Base-by-base conservation (phyloP, 2,888 invertebrate genomes). In the Pammene aurita region DNA sequence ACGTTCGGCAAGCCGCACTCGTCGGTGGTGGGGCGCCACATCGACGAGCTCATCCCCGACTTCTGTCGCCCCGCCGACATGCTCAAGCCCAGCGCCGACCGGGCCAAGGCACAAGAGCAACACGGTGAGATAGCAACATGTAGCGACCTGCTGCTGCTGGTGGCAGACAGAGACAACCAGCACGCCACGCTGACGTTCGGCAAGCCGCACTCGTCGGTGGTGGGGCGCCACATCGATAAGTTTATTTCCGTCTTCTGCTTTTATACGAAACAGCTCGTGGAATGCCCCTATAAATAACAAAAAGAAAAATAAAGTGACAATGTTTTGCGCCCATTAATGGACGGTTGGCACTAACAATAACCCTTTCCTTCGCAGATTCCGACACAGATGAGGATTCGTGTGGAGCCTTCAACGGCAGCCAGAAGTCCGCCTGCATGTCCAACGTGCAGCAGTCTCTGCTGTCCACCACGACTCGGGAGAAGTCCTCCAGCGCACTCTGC, bases 21-120 rank as follows among this genome's bases (percentile, higher is more conserved):
- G 0, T 94, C 95, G 69, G 93, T 95, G 10, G 83, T 94, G 38
- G 94, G 94, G 10, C 90, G 91, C 70, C 90, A 91, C 64, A 93
- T 94, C 18, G 92, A 92, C 41, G 89, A 92, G 63, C 87, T 95
- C 74, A 93, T 95, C 66, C 94, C 94, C 26, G 93, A 94, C 82
- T 95, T 95, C 84, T 94, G 94, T 72, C 90, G 94, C 26, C 93
- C 94, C 57, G 76, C 93, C 0, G 93, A 94, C 70, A 87, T 92
- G 65, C 82, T 93, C 5, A 93, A 92, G 65, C 54, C 34, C 2
- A 75, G 84, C 34, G 79, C 84, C 0, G 86, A 86, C 7, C 78
- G 91, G 48, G 93, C 91, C 56, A 88, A 93, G 38, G 88, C 18
- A 7, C 50, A 50, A 1, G 34, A 54, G n/a, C 54, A 54, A n/a